Evolutionary conservation across 2,797 vertebrate species (phyloP).

Genomic region (Microctenopoma steveboyesi): DNA sequence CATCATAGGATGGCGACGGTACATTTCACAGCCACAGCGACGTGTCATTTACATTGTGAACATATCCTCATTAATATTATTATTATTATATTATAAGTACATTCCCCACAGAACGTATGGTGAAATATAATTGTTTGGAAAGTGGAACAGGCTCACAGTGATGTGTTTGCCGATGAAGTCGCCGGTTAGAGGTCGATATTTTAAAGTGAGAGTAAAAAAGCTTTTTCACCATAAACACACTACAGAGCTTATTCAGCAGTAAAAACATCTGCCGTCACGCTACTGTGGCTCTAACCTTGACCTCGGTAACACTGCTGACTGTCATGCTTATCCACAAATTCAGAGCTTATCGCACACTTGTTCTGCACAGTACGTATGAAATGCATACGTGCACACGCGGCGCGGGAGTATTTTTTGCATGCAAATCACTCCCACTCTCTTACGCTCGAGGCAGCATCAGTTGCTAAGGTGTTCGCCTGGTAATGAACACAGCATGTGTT

Average conservation of each 20-base stretch:
- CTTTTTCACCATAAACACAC: not conserved
- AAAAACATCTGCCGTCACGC: conserved; percentile 17
- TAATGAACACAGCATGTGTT: conserved; percentile 64
- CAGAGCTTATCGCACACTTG: conserved; percentile 14
- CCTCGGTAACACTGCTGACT: conserved; percentile 8
- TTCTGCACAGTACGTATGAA: conserved; percentile 7
- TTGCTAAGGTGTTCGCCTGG: conserved; percentile 65
- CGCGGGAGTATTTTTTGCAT: conserved; percentile 57
- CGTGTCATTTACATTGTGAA: too few species aligned
- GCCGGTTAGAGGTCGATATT: too few species aligned
- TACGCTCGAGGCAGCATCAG: conserved; percentile 62
- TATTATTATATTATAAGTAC: too few species aligned
- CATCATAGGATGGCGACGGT: too few species aligned
- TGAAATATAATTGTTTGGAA: too few species aligned
- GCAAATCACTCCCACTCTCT: conserved; percentile 58
- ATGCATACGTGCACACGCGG: conserved; percentile 19
- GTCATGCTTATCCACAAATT: conserved; percentile 39
- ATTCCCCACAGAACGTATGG: too few species aligned
- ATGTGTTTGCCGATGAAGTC: too few species aligned
- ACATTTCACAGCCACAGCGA: too few species aligned
- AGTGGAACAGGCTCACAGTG: too few species aligned
- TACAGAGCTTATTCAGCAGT: not conserved
- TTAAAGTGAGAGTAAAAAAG: too few species aligned
- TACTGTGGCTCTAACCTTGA: conserved; percentile 21
- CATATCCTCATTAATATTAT: too few species aligned